A percentile compares a stretch with the other conserved stretches of the same genome.
Conservation (phyloP, 2,888 invertebrate genomes). For the Megaustenia siamemsis region DNA sequence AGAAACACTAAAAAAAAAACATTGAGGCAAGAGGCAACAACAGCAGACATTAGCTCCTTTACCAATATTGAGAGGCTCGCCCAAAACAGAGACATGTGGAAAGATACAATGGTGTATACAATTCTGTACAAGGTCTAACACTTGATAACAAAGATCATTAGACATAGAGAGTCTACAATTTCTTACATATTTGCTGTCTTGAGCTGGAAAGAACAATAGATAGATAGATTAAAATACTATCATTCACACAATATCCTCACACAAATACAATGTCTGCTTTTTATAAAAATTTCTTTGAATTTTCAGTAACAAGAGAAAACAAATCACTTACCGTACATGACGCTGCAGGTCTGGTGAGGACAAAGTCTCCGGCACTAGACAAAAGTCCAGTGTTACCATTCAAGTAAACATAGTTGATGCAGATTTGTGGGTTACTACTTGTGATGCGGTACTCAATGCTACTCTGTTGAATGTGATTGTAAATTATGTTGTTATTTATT, state of each 20-base stretch:
- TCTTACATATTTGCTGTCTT: too few species aligned
- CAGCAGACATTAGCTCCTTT: too few species aligned
- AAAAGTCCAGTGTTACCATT: constrained; percentile 38
- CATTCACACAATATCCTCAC: not conserved
- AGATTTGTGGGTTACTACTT: constrained; percentile 32
- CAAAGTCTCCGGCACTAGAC: constrained; percentile 31
- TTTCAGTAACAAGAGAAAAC: not conserved
- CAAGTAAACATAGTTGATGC: constrained; percentile 54
- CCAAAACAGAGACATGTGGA: too few species aligned
- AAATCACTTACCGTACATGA: constrained; percentile 31
- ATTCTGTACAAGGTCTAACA: too few species aligned
- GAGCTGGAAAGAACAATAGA: too few species aligned
- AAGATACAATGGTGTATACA: too few species aligned
- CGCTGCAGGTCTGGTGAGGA: constrained; percentile 1
- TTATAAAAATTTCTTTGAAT: not conserved
- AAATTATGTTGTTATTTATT: too few species aligned
- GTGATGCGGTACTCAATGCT: constrained; percentile 40
- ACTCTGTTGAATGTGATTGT: constrained; percentile 40
- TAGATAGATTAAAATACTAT: not conserved
- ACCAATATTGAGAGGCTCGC: too few species aligned
- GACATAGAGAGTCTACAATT: too few species aligned
- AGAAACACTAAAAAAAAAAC: too few species aligned
- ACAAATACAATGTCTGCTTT: not conserved
- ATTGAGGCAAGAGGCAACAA: too few species aligned
- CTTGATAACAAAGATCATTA: too few species aligned